These are phyloP conservation scores for Hemibagrus wyckioides DNA, from an alignment of 2,113 vertebrate species.

Conservation along the genomic window DNA sequence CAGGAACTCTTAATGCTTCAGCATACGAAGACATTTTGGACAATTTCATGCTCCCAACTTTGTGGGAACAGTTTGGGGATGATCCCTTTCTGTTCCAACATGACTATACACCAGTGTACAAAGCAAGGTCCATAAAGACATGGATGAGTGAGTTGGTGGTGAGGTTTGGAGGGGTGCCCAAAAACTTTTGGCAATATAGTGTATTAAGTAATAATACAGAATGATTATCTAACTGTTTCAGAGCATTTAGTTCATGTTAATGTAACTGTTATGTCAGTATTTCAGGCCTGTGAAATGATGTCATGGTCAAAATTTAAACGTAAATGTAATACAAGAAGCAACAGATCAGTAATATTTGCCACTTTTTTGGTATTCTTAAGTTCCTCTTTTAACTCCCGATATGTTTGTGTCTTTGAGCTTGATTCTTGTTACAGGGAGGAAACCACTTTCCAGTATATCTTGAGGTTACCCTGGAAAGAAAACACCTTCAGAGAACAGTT, in stretches of 20 bases:
- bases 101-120: too few species aligned
- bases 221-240: not conserved
- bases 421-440: not conserved
- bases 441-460: not conserved
- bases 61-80: too few species aligned
- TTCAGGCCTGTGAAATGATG: not conserved
- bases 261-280: not conserved
- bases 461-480: not conserved
- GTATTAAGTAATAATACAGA: not conserved
- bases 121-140: too few species aligned
- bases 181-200: too few species aligned
- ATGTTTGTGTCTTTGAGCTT: not conserved
- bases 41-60: too few species aligned
- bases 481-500: not conserved
- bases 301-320: not conserved
- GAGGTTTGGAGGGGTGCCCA: too few species aligned
- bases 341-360: not conserved
- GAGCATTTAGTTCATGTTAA: not conserved
- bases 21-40: too few species aligned
- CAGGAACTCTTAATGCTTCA: too few species aligned
- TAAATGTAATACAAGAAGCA: not conserved
- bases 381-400: not conserved
- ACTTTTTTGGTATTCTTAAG: not conserved
- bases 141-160: too few species aligned
- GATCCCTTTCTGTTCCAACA: too few species aligned